A percentile compares a stretch with the other conserved stretches of the same genome.
Conservation (phyloP, 2,113 vertebrate genomes). For the Glaucidium brasilianum region DNA sequence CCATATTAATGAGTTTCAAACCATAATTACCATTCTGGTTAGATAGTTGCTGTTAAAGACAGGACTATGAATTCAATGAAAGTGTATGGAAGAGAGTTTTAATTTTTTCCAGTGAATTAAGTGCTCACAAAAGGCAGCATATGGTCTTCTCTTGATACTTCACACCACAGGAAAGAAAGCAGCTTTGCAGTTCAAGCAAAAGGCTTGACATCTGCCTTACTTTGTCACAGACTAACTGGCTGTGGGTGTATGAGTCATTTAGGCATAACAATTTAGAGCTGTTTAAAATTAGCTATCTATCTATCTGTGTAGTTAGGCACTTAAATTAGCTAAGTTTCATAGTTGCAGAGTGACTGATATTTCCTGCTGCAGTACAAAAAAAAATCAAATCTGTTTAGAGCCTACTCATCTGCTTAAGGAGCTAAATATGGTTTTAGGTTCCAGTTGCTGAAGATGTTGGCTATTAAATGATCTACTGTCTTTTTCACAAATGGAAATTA, state of each 20-base stretch:
- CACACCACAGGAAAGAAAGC: not conserved
- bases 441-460: not conserved
- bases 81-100: not conserved
- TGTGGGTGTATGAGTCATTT: not conserved
- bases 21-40: not conserved
- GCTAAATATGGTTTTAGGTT: not conserved
- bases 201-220: constrained; percentile 31
- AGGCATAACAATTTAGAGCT: not conserved
- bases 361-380: not conserved
- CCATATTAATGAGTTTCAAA: not conserved
- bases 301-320: not conserved
- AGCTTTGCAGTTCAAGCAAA: constrained; percentile 13
- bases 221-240: constrained; percentile 13
- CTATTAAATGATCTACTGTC: not conserved
- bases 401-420: not conserved
- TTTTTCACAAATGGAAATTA: not conserved
- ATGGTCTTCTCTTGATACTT: constrained; percentile 1
- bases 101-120: not conserved
- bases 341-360: not conserved
- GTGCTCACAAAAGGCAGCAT: not conserved
- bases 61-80: not conserved
- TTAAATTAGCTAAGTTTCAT: constrained; percentile 7
- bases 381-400: not conserved
- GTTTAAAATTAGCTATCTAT: constrained; percentile 4
- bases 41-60: not conserved